Conservation (phyloP, 2,797 vertebrate genomes). For the Sebastes miniatus region DNA sequence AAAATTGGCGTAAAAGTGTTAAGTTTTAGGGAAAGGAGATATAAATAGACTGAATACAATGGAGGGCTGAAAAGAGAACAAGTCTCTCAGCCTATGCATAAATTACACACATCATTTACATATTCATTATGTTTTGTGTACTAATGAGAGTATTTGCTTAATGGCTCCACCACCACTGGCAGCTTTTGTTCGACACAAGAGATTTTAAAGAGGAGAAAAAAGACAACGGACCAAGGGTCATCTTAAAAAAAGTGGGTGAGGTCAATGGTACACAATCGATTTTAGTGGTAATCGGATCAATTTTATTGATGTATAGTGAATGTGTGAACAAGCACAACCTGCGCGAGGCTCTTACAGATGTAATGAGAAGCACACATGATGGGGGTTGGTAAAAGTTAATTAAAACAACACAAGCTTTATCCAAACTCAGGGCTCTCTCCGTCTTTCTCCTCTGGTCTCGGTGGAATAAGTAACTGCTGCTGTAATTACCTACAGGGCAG, state of each 20-base stretch:
- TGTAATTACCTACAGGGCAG: slow-evolving; percentile 70
- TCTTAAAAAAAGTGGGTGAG: slow-evolving; percentile 46
- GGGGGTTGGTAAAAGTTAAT: slow-evolving; percentile 77
- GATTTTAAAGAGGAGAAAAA: slow-evolving; percentile 54
- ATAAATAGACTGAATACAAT: slow-evolving; percentile 72
- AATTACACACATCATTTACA: slow-evolving; percentile 84
- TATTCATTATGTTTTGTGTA: slow-evolving; percentile 85
- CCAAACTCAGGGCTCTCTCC: slow-evolving; percentile 66
- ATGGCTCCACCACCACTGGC: slow-evolving; percentile 73
- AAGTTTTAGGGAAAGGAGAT: slow-evolving; percentile 54
- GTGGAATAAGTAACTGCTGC: slow-evolving; percentile 74
- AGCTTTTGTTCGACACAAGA: slow-evolving; percentile 79
- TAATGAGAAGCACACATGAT: slow-evolving; percentile 47
- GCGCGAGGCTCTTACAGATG: slow-evolving; percentile 39
- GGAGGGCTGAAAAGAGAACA: slow-evolving; percentile 64
- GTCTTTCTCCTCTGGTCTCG: slow-evolving; percentile 65
- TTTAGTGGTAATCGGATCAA: slow-evolving; percentile 62
- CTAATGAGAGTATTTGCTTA: slow-evolving; percentile 85
- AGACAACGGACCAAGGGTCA: slow-evolving; percentile 58
- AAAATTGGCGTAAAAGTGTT: slow-evolving; percentile 49
- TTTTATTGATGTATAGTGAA: slow-evolving; percentile 31
- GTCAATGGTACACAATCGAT: slow-evolving; percentile 59
- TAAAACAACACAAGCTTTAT: slow-evolving; percentile 76
- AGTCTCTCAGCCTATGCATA: slow-evolving; percentile 75
- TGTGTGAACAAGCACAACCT: slow-evolving; percentile 40